Percentiles rank a stretch among this genome's conserved stretches.
phyloP scores from a whole-genome alignment of 2,888 invertebrate species.

The Lasioglossum villosulum region DNA sequence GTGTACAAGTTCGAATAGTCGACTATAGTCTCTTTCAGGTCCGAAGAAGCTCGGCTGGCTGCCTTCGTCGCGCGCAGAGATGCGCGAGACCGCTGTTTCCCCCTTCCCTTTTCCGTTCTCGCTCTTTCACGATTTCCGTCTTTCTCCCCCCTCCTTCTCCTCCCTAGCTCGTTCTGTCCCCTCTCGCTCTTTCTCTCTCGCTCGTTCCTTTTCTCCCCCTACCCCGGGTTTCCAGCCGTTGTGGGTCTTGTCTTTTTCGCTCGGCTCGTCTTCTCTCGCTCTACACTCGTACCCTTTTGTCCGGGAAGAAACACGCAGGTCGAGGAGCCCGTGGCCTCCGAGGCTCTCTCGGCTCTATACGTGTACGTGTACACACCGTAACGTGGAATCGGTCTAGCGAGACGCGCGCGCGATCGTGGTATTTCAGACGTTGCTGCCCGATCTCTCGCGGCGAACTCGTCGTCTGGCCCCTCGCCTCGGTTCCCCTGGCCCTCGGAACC shows the following conservation, averaged over 20 bases:
- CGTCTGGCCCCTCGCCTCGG: not conserved
- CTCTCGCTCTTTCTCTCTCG: conserved; percentile 36
- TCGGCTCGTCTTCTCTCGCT: conserved; percentile 55
- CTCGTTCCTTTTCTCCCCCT: conserved; percentile 15
- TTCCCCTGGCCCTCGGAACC: not conserved
- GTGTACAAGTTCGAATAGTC: conserved; percentile 63
- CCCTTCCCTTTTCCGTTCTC: conserved; percentile 39
- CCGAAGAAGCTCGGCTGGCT: conserved; percentile 64
- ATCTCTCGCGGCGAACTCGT: conserved; percentile 6
- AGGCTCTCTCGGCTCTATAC: conserved; percentile 1
- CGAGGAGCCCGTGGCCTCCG: conserved; percentile 67
- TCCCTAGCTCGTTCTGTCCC: conserved; percentile 33
- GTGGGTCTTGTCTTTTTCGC: not conserved
- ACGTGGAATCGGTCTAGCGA: conserved; percentile 54
- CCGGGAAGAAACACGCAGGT: conserved; percentile 67
- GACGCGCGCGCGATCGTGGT: conserved; percentile 41
- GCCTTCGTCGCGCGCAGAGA: conserved; percentile 71
- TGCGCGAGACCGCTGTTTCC: conserved; percentile 66
- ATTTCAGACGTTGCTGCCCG: conserved; percentile 21
- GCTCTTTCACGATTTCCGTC: conserved; percentile 35
- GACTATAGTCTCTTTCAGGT: conserved; percentile 64
- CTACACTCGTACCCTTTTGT: conserved; percentile 57
- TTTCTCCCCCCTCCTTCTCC: conserved; percentile 5
- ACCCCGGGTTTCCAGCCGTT: conserved; percentile 2
- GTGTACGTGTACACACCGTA: conserved; percentile 25